phyloP scores from a whole-genome alignment of 2,797 vertebrate genomes.

The Sternotherus odoratus region DNA sequence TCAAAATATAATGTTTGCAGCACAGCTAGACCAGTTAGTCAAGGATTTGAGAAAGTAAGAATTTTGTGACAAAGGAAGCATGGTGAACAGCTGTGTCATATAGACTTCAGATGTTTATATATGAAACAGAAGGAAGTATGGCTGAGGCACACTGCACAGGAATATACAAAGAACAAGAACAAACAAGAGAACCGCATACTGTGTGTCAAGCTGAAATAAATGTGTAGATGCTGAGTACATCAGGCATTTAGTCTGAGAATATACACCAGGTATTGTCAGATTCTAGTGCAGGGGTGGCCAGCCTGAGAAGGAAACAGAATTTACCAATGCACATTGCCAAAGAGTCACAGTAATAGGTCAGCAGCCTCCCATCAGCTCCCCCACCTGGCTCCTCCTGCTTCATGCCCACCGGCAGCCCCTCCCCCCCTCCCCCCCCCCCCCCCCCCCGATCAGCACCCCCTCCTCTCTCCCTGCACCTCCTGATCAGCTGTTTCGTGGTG shows the following conservation, averaged over 20 bases:
- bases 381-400: no score
- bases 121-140: not conserved
- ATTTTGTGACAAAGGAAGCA: not conserved
- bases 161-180: not conserved
- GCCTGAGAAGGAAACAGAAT: no score
- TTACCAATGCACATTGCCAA: no score
- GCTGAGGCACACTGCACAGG: not conserved
- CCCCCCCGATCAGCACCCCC: no score
- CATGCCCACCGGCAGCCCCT: no score
- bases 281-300: no score
- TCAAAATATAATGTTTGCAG: not conserved
- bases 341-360: no score
- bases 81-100: not conserved
- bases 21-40: not conserved
- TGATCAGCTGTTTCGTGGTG: no score
- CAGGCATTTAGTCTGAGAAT: not conserved
- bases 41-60: not conserved
- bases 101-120: not conserved
- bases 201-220: not conserved
- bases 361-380: no score
- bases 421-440: no score
- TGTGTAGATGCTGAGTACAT: not conserved
- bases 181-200: not conserved
- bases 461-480: no score
- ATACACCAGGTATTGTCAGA: not conserved